Evolutionary conservation across 1,140 invertebrate species (phyloP), one percentile per base, ranked within the genome.

Genomic region (Drosophila nigromelanica): DNA sequence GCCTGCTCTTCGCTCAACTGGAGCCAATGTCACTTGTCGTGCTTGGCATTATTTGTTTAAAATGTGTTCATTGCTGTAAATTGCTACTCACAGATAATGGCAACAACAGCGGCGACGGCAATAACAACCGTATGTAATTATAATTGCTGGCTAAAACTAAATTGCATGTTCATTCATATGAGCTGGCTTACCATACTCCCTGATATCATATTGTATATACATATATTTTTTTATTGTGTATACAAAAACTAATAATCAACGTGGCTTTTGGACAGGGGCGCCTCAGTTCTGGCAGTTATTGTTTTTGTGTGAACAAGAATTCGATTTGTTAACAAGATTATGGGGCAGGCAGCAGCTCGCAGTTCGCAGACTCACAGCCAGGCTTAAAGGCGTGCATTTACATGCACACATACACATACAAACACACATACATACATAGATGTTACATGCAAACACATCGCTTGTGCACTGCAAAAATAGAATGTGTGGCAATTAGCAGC

Each of bases 291-390:
- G 45, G 55, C 43, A n/a, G 50, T 68, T 77, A 51, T 78, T 90
- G 81, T 80, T 67, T 79, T 79, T 90, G 81, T 91, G 89, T 90
- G 85, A 91, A 91, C 89, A 91, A 89, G 89, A 87, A 87, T 91
- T 89, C 90, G 81, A 91, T 91, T 91, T 91, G 89, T 90, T 91
- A 90, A 91, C 89, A 91, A 91, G 81, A 91, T 91, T 91, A 83
- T 83, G 79, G 67, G 61, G 30, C 68, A 78, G 66, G 4, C 5
- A 5, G 27, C 27, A 6, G 1, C 2, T 27, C 5, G 27, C 55
- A 50, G 77, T 60, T 51, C 48, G 30, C 68, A 78, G 66, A 78
- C 39, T 58, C 24, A 50, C 48, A 50, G 12, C 24, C 54, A 18
- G 21, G 69, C 66, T 21, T 15, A 51, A 4, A 47, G 18, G 43